Evolutionary conservation across 2,888 invertebrate species (phyloP), one percentile per base, ranked within the genome.

Genomic region (Meteorus colon): DNA sequence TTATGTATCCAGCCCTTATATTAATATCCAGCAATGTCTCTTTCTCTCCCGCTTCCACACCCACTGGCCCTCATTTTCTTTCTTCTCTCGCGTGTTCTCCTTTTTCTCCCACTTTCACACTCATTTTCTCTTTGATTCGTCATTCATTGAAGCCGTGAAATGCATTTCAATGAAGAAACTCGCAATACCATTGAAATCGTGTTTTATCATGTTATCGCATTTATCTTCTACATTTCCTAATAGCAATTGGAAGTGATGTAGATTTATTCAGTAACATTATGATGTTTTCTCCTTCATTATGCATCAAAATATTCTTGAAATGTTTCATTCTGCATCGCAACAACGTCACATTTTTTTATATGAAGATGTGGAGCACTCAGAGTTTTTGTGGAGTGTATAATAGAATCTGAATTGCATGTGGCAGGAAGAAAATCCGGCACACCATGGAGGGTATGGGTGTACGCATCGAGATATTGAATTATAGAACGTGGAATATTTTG

Each of bases 1-100:
- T 89, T 89, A 89, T 87, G 88, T 85, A 88, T 89, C 88, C 87
- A 87, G 89, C 88, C 89, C 88, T 89, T 88, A 86, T 88, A 88
- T 89, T 89, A 89, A 89, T 89, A 89, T 88, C 87, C 84, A 85
- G 88, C 86, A 84, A 87, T 83, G 81, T 86, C 84, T 84, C 81
- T 85, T 84, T 81, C 82, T 80, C 80, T 78, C 78, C 79, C 4
- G n/a, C 19, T 5, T 6, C 5, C 5, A 19, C 19, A 19, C n/a
- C 19, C 19, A 5, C 1, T 77, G 80, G 79, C 73, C 60, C 70
- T 78, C 71, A 69, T 75, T 77, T 71, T 48, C 63, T 16, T 48
- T 75, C 62, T 24, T 51, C 73, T 31, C 41, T 12, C 41, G 41
- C 41, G 8, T 41, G 2, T 2, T 34, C 34, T 8, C 8, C 34